A percentile compares a stretch with the other conserved stretches of the same genome.
phyloP scores from a whole-genome alignment of 92 coral and sea anemone genomes.

The Zoanthus gigantus region DNA sequence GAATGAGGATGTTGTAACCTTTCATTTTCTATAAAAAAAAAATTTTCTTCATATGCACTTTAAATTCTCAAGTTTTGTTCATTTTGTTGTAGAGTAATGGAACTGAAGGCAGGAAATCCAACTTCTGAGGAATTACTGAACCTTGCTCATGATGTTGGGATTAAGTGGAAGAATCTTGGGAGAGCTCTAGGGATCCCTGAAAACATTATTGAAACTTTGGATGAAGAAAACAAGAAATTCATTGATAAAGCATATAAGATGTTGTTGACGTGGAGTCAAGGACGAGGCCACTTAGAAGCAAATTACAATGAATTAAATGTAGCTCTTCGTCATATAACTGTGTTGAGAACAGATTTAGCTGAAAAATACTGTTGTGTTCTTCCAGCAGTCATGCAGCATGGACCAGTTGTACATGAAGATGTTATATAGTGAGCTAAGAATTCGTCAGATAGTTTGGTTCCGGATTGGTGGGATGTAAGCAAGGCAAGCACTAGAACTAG shows the following conservation, averaged over 20 bases:
- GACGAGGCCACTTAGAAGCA: constrained; percentile 58
- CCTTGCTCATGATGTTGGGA: constrained; percentile 67
- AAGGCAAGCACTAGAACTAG: no score
- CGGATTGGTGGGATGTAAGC: background rate
- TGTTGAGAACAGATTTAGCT: constrained; percentile 61
- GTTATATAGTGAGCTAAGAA: constrained; percentile 15
- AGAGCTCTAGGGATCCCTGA: constrained; percentile 71
- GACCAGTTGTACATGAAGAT: constrained; percentile 11
- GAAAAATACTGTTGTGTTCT: constrained; percentile 64
- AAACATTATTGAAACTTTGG: constrained; percentile 53
- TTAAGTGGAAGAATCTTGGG: constrained; percentile 67
- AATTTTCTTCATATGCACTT: no score
- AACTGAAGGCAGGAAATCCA: constrained; percentile 42
- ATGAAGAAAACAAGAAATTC: constrained; percentile 61
- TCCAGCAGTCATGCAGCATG: background rate
- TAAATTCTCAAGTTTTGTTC: no score
- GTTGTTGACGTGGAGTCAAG: constrained; percentile 67
- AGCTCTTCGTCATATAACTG: constrained; percentile 60
- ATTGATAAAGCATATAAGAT: constrained; percentile 65
- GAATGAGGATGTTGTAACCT: no score
- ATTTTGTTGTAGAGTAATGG: constrained; percentile 24
- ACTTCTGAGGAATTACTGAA: constrained; percentile 48
- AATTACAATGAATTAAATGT: constrained; percentile 54
- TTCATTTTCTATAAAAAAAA: no score
- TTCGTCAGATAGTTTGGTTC: background rate